Base-by-base conservation (phyloP, 1,140 invertebrate species). In the Andrena cerasifolii region DNA sequence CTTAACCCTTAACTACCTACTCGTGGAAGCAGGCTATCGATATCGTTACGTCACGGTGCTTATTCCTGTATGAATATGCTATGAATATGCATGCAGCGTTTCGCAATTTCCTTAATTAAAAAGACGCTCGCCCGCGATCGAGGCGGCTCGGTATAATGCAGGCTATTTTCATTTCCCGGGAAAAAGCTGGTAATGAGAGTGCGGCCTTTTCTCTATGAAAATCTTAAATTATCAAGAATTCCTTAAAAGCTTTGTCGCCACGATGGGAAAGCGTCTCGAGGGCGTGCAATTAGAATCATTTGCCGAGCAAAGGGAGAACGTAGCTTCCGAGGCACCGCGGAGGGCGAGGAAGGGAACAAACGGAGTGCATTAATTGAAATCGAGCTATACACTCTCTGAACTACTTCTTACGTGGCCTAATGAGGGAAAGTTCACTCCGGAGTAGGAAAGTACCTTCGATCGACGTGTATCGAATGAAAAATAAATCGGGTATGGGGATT, bases 81-180 rank as follows among this genome's bases (percentile, higher is more conserved):
- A 66, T 75, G 51, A 65, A 59, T 65, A 73, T 76, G n/a, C 63
- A 66, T 33, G 49, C 1, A 3, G 12, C 14, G 36, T 0, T 21
- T 8, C n/a, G 47, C 40, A 79, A 79, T 80, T 79, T 79, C 8
- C 77, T 81, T 81, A 74, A 81, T 81, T 81, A 21, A 72, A 71
- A 61, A 36, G 24, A 73, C 40, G 43, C 14, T 36, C 0, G 45
- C 36, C 21, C 31, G 26, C 40, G 68, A 16, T 8, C 43, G 36
- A 26, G 16, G 21, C 3, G 31, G 51, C 31, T 21, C n/a, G 36
- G 14, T 16, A 62, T 78, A 73, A 66, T 54, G 28, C 10, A 18
- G 26, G 14, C 36, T 24, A 24, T 79, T 81, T 79, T 51, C 56
- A 59, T 79, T 67, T 73, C 66, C 51, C 31, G 45, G 68, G 24